These are phyloP conservation scores for Drosophila neocordata DNA, from an alignment of 1,140 invertebrate species.

Conservation along the genomic window DNA sequence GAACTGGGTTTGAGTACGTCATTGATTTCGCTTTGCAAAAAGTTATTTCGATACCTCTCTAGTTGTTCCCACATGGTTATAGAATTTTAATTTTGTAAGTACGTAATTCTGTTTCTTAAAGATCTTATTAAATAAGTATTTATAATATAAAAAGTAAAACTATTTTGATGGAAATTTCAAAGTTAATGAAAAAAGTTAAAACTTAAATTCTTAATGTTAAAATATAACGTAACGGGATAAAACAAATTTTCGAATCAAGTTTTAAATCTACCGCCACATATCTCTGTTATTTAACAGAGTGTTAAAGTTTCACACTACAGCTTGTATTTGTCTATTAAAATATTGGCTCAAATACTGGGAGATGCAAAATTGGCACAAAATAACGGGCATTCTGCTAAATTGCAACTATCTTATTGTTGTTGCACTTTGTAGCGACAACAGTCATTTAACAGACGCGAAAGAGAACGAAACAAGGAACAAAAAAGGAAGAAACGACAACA, in stretches of 20 bases:
- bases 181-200: neutral
- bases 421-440: neutral
- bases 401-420: too few species aligned
- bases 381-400: too few species aligned
- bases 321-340: too few species aligned
- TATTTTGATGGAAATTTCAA: neutral
- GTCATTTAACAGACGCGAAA: constrained; percentile 1
- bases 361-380: too few species aligned
- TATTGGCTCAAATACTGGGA: too few species aligned
- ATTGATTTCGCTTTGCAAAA: constrained; percentile 63
- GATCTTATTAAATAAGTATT: neutral
- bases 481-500: neutral
- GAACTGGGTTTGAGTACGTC: constrained; percentile 43
- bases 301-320: too few species aligned
- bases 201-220: too few species aligned
- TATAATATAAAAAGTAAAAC: neutral
- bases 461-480: constrained; percentile 2
- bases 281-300: too few species aligned
- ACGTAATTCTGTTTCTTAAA: neutral
- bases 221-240: too few species aligned
- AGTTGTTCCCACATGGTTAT: constrained; percentile 69
- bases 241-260: neutral
- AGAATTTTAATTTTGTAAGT: constrained; percentile 16
- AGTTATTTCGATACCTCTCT: constrained; percentile 68
- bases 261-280: neutral